Evolutionary conservation across 92 coral and sea anemone genomes (phyloP), one percentile per base, ranked within the genome.

Genomic region (Metridium senile): DNA sequence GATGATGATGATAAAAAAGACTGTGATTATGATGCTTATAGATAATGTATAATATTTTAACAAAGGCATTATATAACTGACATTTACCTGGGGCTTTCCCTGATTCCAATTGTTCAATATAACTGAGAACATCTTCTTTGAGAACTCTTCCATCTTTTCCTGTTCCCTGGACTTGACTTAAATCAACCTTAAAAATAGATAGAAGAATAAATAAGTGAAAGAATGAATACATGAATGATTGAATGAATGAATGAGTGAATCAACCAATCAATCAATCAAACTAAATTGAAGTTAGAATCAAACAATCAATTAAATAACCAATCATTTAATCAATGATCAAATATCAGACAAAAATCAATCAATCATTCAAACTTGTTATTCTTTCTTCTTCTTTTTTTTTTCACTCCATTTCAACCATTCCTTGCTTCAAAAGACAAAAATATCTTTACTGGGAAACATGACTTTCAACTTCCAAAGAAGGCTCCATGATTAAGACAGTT

Each of bases 131-230:
- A 39, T 96, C 99, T 68, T 96, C 99, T 79, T 96, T 96, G 54
- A 96, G 75, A 22, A 96, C 46, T 69, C 97, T 76, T 0, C 97
- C 99, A 82, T 87, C 96, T 70, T 81, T 93, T 46, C 99, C 99
- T 20, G 97, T 89, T 27, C 97, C 97, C 32, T 66, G 59, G 11
- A 96, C 87, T 58, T 92, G 86, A 47, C 66, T 72, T 71, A 96
- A 69, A 51, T 73, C 65, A 49, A 96, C 79, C 99, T 96, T 52
- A 32, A 43, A 34, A 46, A 21, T 9, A 27, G 27, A 32, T 17
- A 54, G 2, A 59, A 19, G 6, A 39, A 39, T 6, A 39, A 39
- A 39, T 39, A 13, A 52, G 25, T 11, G 63, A 29, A 29, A 19
- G 13, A 39, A 39, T 39, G 13, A 39, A 39, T 39, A 39, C 6